Percentiles rank a stretch among this genome's conserved stretches.
Conservation (phyloP, 35 echinoderm and acorn worm genomes). For the Lytechinus variegatus region DNA sequence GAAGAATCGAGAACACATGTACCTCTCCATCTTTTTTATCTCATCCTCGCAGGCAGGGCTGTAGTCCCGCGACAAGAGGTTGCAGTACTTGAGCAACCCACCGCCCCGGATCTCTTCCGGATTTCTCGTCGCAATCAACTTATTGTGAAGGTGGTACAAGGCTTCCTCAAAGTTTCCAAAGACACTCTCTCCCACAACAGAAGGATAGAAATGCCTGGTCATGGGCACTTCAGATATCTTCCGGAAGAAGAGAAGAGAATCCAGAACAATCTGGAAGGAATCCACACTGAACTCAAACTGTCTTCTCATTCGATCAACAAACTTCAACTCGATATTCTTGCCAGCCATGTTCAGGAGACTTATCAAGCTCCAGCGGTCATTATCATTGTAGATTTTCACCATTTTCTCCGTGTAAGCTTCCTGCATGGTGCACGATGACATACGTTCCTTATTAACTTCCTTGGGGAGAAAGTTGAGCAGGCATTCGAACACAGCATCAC, state of each 20-base stretch:
- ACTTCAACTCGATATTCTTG: slow-evolving; percentile 96
- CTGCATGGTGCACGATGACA: slow-evolving; percentile 78
- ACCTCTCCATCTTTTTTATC: slow-evolving; percentile 89
- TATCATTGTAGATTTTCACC: slow-evolving; percentile 90
- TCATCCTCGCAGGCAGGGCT: slow-evolving; percentile 80
- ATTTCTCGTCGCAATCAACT: slow-evolving; percentile 92
- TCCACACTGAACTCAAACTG: slow-evolving; percentile 99
- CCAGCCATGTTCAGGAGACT: slow-evolving; percentile 85
- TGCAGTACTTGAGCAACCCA: slow-evolving; percentile 97
- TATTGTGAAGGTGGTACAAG: slow-evolving; percentile 89
- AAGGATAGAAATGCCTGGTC: slow-evolving; percentile 94
- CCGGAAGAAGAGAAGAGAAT: slow-evolving; percentile 93
- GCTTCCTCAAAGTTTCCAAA: slow-evolving; percentile 94
- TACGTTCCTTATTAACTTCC: slow-evolving; percentile 79
- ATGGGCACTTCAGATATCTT: slow-evolving; percentile 89
- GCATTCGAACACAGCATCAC: slow-evolving; percentile 88
- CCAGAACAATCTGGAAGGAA: slow-evolving; percentile 97
- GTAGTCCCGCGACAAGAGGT: slow-evolving; percentile 91
- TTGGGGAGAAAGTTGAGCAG: slow-evolving; percentile 90
- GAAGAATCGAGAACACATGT: slow-evolving; percentile 99
- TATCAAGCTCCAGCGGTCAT: slow-evolving; percentile 96
- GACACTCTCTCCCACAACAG: slow-evolving; percentile 97
- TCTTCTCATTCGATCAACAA: slow-evolving; percentile 92
- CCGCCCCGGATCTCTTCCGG: slow-evolving; percentile 97
- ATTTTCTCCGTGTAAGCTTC: slow-evolving; percentile 98